These are phyloP conservation scores for Diceros bicornis DNA, from an alignment of 2,797 vertebrate genomes.

Conservation along the genomic window DNA sequence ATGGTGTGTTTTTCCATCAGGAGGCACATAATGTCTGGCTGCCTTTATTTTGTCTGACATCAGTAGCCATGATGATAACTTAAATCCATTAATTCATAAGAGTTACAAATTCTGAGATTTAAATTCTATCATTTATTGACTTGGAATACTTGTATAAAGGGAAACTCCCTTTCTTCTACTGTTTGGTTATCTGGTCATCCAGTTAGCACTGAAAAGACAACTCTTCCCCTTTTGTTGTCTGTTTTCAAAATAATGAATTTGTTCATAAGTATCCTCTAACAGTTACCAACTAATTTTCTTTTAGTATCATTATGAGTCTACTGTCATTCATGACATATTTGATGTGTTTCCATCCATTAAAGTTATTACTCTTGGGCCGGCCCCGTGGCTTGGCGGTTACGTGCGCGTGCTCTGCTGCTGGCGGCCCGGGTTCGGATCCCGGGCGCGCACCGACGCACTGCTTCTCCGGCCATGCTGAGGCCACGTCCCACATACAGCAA, in stretches of 20 bases:
- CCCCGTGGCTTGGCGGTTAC: too few relatives aligned
- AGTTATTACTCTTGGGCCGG: background rate
- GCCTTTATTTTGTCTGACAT: background rate
- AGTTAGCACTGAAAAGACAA: background rate
- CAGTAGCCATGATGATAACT: background rate
- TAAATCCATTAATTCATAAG: background rate
- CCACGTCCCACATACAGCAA: too few relatives aligned
- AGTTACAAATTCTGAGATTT: background rate
- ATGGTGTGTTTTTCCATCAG: background rate
- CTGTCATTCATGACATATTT: background rate
- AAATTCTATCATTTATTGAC: background rate
- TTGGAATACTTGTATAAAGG: background rate
- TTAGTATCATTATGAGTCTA: background rate
- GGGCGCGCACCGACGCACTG: too few relatives aligned
- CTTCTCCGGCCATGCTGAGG: too few relatives aligned
- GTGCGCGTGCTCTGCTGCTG: too few relatives aligned
- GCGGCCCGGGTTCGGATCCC: too few relatives aligned
- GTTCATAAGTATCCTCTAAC: background rate
- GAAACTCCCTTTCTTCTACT: background rate
- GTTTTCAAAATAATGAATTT: background rate
- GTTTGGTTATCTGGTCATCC: background rate
- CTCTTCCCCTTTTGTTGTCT: background rate
- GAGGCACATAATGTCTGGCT: background rate
- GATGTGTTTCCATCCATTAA: background rate
- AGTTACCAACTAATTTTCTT: background rate